These are phyloP conservation scores for Phrynocephalus forsythii DNA, from an alignment of 2,797 vertebrate genomes.

Conservation along the genomic window DNA sequence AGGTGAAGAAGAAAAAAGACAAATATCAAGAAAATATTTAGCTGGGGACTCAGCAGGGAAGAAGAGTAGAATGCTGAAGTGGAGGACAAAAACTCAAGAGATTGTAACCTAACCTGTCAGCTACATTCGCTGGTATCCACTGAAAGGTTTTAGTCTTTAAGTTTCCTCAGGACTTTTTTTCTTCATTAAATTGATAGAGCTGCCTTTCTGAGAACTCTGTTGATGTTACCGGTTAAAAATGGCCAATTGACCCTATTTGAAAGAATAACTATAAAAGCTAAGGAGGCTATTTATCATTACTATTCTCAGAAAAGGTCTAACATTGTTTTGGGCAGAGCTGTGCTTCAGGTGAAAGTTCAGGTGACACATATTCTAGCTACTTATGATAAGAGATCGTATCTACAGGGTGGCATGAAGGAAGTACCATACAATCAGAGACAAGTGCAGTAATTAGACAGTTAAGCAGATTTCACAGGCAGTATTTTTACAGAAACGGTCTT, in stretches of 20 bases:
- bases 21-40: too few relatives aligned
- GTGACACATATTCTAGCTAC: conserved; percentile 40
- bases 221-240: background rate
- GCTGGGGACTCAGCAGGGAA: too few relatives aligned
- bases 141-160: background rate
- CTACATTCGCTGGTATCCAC: background rate
- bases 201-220: conserved; percentile 14
- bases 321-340: background rate
- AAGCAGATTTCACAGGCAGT: background rate
- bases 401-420: background rate
- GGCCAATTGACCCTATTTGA: background rate
- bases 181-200: background rate
- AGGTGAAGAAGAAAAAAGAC: too few relatives aligned
- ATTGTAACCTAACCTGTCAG: too few relatives aligned
- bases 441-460: conserved; percentile 1
- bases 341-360: conserved; percentile 1
- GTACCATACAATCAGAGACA: background rate
- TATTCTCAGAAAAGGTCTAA: conserved; percentile 20
- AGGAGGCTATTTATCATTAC: background rate
- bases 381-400: background rate
- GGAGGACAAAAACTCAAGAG: too few relatives aligned
- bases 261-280: conserved; percentile 35
- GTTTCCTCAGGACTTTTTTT: background rate
- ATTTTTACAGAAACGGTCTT: background rate
- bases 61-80: too few relatives aligned